Evolutionary conservation across 2,113 vertebrate species (phyloP).

Genomic region (Oxyura jamaicensis): DNA sequence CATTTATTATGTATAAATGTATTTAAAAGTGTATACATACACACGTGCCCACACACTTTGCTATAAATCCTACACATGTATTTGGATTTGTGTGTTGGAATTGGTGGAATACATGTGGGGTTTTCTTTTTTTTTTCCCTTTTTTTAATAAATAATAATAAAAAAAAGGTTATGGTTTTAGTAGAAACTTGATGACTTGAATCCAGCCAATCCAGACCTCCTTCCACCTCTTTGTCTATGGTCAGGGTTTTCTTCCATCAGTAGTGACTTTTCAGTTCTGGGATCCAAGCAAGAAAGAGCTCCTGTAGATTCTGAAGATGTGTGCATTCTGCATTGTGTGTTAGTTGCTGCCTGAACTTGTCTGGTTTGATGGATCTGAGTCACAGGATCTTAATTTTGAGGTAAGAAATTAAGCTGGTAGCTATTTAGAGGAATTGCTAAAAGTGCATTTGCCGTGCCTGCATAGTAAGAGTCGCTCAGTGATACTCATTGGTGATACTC

Average conservation of each 20-base stretch:
- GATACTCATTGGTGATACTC: neutral
- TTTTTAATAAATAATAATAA: neutral
- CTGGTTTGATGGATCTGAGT: conserved; percentile 41
- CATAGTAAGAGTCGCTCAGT: neutral
- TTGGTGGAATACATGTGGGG: neutral
- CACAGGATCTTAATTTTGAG: conserved; percentile 25
- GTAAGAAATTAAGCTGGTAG: neutral
- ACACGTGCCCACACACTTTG: neutral
- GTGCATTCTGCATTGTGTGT: neutral
- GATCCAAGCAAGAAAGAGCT: conserved; percentile 56
- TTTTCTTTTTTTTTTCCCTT: neutral
- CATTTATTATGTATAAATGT: neutral
- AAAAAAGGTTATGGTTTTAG: neutral
- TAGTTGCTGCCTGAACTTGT: neutral
- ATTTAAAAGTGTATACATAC: too few species aligned
- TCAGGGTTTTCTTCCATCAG: neutral
- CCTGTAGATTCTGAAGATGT: conserved; percentile 50
- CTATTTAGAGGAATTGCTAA: neutral
- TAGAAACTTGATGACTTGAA: neutral
- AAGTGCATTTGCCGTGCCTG: neutral
- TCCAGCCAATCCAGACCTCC: neutral
- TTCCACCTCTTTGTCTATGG: neutral
- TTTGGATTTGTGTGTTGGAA: neutral
- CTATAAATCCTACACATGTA: neutral
- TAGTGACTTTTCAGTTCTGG: neutral